Conservation (phyloP, 2,113 vertebrate genomes). For the Xenopus borealis region DNA sequence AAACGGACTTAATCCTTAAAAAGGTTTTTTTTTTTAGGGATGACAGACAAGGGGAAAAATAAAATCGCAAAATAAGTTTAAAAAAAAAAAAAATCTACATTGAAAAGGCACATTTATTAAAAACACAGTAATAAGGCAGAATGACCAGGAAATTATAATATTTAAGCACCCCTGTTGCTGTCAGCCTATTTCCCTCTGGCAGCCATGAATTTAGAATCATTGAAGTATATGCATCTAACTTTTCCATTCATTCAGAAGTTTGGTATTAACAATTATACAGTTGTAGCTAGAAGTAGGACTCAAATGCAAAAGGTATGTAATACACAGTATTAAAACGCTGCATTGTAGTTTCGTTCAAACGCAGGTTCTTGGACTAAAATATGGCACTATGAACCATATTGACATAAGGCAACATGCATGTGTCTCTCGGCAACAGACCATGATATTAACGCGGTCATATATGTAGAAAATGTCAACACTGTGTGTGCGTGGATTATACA, state of each 20-base stretch:
- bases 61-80: too few relatives aligned
- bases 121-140: conserved; percentile 15
- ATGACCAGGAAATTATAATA: conserved; percentile 3
- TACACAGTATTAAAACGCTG: too few relatives aligned
- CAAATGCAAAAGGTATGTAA: too few relatives aligned
- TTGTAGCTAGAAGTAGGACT: not conserved
- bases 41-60: not conserved
- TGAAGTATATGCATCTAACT: conserved; percentile 3
- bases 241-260: not conserved
- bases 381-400: too few relatives aligned
- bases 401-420: too few relatives aligned
- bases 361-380: too few relatives aligned
- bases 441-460: not conserved
- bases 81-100: too few relatives aligned
- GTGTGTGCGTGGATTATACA: not conserved
- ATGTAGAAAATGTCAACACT: too few relatives aligned
- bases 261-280: not conserved
- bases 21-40: not conserved
- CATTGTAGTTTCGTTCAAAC: too few relatives aligned
- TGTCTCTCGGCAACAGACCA: not conserved
- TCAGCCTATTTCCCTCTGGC: not conserved
- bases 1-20: conserved; percentile 9
- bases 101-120: conserved; percentile 37
- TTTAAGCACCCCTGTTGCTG: not conserved
- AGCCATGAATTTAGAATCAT: not conserved